Conservation (phyloP, 2,797 vertebrate species). For the Paramormyrops hopkinsi region DNA sequence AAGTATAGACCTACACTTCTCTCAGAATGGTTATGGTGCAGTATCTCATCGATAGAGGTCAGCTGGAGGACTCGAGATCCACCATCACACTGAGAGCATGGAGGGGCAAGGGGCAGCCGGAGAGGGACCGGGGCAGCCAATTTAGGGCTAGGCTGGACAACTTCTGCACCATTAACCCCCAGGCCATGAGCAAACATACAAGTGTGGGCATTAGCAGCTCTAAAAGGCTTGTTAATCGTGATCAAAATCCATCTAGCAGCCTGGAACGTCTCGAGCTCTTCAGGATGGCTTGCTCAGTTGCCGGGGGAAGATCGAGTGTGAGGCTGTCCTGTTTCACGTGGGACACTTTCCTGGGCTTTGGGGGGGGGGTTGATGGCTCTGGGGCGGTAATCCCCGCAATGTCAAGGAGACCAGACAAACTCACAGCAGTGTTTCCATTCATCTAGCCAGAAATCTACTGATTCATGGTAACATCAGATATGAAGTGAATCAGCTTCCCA, state of each 20-base stretch:
- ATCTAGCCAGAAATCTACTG: neutral
- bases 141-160: neutral
- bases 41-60: neutral
- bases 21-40: neutral
- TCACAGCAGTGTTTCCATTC: neutral
- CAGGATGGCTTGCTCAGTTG: neutral
- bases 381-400: neutral
- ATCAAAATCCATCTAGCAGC: conserved; percentile 2
- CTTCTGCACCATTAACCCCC: conserved; percentile 11
- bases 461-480: neutral
- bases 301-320: neutral
- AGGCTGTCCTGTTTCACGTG: neutral
- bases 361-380: neutral
- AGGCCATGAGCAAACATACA: neutral
- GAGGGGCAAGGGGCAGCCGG: neutral
- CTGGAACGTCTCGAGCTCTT: neutral
- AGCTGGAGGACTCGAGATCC: neutral
- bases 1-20: neutral
- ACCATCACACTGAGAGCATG: neutral
- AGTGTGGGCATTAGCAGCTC: neutral
- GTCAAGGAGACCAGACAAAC: neutral
- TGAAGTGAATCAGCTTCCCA: neutral
- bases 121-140: neutral
- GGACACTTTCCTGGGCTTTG: neutral
- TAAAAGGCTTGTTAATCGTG: neutral